Evolutionary conservation across 2,797 vertebrate genomes (phyloP).

Genomic region (Lutra lutra): DNA sequence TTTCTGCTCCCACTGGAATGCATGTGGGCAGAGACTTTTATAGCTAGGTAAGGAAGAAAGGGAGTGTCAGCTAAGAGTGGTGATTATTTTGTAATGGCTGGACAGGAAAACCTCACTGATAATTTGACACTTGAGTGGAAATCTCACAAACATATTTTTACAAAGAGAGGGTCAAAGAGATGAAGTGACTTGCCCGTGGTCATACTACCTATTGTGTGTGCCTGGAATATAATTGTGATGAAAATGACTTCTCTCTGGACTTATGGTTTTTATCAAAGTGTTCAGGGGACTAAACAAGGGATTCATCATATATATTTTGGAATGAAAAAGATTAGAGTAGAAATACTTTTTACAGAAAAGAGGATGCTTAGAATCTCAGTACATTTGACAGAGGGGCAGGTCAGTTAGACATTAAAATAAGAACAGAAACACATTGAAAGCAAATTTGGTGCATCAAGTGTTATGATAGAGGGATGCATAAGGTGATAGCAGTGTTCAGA

Average conservation of each 20-base stretch:
- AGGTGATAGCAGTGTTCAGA: neutral
- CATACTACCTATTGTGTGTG: rapidly evolving
- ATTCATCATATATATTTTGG: neutral
- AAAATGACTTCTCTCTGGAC: neutral
- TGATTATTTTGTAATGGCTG: neutral
- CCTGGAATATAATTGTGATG: too few relatives aligned
- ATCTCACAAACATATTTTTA: neutral
- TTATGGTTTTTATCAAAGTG: neutral
- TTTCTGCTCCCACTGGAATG: neutral
- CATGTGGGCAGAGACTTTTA: neutral
- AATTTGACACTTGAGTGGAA: neutral
- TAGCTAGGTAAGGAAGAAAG: neutral
- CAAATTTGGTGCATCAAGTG: neutral
- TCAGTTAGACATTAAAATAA: neutral
- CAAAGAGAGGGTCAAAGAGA: neutral
- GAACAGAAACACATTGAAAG: neutral
- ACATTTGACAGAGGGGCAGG: neutral
- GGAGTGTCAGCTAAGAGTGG: too few relatives aligned
- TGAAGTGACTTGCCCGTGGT: neutral
- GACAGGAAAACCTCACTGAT: neutral
- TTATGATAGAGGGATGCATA: neutral
- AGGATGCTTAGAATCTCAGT: neutral
- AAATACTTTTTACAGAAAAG: neutral
- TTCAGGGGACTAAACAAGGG: neutral
- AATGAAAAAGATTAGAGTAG: neutral